A percentile compares a stretch with the other conserved stretches of the same genome.
Conservation (phyloP, 2,113 vertebrate species). For the Ammodytes dubius region DNA sequence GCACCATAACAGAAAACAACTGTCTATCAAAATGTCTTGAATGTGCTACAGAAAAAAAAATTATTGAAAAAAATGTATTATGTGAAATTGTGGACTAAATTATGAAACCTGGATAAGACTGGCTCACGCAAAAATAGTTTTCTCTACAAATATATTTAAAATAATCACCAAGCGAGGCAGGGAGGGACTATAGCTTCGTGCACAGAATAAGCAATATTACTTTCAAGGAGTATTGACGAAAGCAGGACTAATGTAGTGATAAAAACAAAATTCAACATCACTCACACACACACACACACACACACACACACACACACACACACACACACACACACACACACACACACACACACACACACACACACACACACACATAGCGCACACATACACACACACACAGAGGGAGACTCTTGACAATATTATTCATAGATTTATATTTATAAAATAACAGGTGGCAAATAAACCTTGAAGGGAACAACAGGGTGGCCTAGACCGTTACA, state of each 20-base stretch:
- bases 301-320: too few species aligned
- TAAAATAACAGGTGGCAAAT: background rate
- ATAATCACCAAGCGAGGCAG: background rate
- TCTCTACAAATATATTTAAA: background rate
- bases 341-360: too few species aligned
- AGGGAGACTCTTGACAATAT: background rate
- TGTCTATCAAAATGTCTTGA: background rate
- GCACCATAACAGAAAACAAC: background rate
- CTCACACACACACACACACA: too few species aligned
- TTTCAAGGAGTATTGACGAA: too few species aligned
- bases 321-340: too few species aligned
- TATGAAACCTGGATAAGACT: background rate
- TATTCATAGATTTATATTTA: background rate
- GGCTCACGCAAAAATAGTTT: background rate
- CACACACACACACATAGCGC: background rate
- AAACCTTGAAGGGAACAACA: background rate
- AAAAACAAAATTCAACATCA: background rate
- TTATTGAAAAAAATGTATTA: too few species aligned
- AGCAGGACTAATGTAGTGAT: background rate
- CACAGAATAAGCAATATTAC: background rate
- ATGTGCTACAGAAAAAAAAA: too few species aligned
- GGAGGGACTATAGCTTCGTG: background rate
- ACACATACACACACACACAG: background rate
- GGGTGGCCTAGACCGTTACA: background rate
- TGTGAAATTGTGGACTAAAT: background rate